Conservation (phyloP, 2,113 vertebrate species). For the Mola mola region DNA sequence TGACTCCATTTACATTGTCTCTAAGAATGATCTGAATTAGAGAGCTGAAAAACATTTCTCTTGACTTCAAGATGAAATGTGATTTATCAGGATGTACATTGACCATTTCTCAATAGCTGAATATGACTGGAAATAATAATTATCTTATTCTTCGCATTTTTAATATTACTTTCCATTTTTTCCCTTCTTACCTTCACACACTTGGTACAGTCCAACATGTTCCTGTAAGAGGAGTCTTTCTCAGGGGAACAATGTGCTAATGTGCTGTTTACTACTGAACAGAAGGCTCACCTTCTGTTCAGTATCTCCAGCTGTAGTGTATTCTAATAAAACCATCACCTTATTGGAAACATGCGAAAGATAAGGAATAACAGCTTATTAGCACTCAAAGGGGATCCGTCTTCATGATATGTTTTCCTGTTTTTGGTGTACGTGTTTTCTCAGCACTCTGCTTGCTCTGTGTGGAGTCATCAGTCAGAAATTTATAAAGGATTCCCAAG, state of each 20-base stretch:
- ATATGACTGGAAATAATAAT: too few species aligned
- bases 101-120: too few species aligned
- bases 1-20: background rate
- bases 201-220: slow-evolving; percentile 8
- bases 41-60: background rate
- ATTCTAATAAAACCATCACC: too few species aligned
- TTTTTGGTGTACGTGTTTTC: background rate
- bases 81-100: too few species aligned
- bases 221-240: background rate
- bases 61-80: background rate
- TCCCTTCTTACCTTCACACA: background rate
- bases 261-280: background rate
- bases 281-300: background rate
- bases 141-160: too few species aligned
- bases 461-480: background rate
- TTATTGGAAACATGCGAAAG: too few species aligned
- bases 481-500: too few species aligned
- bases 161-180: too few species aligned
- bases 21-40: background rate
- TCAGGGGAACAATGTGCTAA: background rate
- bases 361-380: too few species aligned
- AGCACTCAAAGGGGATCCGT: too few species aligned
- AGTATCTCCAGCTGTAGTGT: background rate
- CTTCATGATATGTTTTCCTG: background rate
- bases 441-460: background rate